phyloP scores from a whole-genome alignment of 2,797 vertebrate genomes.

The Falco rusticolus region DNA sequence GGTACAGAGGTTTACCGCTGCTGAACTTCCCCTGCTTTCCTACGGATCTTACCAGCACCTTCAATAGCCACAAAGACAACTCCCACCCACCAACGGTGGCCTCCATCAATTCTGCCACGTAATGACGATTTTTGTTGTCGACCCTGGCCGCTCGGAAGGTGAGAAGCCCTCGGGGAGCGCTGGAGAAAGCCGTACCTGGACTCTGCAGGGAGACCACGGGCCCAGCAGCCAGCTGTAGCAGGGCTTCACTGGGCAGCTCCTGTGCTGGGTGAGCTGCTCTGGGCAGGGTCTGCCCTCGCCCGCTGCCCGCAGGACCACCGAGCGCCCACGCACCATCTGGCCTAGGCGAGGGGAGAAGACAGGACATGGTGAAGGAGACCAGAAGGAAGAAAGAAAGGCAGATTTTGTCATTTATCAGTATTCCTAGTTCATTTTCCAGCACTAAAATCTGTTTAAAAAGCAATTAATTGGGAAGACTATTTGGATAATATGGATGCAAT shows the following conservation, averaged over 20 bases:
- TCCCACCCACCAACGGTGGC: not conserved
- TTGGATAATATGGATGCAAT: not conserved
- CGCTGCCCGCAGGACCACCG: slow-evolving; percentile 84
- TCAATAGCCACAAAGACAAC: not conserved
- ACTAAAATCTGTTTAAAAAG: not conserved
- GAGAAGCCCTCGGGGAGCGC: not conserved
- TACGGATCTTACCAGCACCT: not conserved
- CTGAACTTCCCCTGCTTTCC: not conserved
- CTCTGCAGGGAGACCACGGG: slow-evolving; percentile 87
- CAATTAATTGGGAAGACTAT: not conserved
- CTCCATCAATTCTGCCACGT: not conserved
- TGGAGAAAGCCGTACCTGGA: slow-evolving; percentile 82
- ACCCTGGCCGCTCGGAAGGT: rapidly evolving
- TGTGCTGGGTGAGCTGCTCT: slow-evolving; percentile 85
- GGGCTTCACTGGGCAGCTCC: slow-evolving; percentile 88
- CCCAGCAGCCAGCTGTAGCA: slow-evolving; percentile 92
- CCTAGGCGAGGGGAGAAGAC: slow-evolving; percentile 76
- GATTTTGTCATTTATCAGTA: not conserved
- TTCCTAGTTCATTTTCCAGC: not conserved
- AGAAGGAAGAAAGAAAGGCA: not conserved
- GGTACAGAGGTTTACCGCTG: not conserved
- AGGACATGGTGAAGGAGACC: not conserved
- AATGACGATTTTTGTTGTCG: rapidly evolving
- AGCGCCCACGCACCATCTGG: slow-evolving; percentile 83
- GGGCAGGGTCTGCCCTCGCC: slow-evolving; percentile 92